Conservation (phyloP, 2,113 vertebrate species). For the Micromys minutus region DNA sequence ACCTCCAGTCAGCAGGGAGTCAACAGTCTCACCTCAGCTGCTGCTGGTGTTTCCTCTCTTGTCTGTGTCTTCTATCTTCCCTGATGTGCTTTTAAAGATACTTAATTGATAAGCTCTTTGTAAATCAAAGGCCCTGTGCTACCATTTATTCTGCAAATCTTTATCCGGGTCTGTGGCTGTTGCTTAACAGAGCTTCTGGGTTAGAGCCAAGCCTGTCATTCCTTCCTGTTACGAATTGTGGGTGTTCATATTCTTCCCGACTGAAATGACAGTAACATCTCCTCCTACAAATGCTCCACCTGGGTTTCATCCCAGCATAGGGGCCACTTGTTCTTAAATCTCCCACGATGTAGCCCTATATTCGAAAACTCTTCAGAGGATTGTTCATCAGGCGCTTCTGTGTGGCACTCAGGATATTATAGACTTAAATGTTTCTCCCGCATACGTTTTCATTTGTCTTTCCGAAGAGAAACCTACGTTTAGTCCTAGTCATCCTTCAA, state of each 20-base stretch:
- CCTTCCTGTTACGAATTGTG: slow-evolving; percentile 31
- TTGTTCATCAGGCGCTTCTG: too few relatives aligned
- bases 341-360: not conserved
- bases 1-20: not conserved
- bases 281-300: not conserved
- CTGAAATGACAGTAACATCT: not conserved
- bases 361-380: not conserved
- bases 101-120: not conserved
- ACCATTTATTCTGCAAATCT: slow-evolving; percentile 45
- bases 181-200: not conserved
- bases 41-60: not conserved
- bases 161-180: not conserved
- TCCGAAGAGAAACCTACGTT: not conserved
- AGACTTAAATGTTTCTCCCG: not conserved
- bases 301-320: not conserved
- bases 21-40: not conserved
- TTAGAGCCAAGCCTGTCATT: not conserved
- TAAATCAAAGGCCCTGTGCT: not conserved
- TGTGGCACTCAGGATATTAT: not conserved
- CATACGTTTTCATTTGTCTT: not conserved
- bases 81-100: not conserved
- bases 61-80: not conserved
- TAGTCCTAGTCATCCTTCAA: not conserved
- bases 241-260: not conserved
- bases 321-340: not conserved